Evolutionary conservation across 53 echinoderm and acorn worm species (phyloP), one percentile per base, ranked within the genome.

Genomic region (Stichopus horrens): DNA sequence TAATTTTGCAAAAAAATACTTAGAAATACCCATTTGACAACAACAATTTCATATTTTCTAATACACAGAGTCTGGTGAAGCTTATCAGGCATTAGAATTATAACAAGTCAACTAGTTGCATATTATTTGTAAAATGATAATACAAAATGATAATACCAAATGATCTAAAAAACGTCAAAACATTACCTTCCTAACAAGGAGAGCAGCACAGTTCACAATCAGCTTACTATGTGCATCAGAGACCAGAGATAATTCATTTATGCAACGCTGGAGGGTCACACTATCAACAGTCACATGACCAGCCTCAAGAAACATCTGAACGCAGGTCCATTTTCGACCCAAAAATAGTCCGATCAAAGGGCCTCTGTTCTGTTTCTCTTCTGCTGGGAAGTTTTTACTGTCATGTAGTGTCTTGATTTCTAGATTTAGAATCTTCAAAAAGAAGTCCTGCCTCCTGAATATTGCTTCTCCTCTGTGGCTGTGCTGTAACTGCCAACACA

Each of bases 231-330:
- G 89, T 9, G 75, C 37, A 16, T 91, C 89, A 22, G 91, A 89
- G 1, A 97, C 92, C 60, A 97, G 81, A n/a, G 90, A 76, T 7
- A 95, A 89, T 74, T 95, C 97, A 71, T 76, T 21, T 5, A 95
- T 75, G 83, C 93, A 95, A 58, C 7, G 22, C 37, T 59, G 60
- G 4, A 85, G 85, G 66, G 65, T 65, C 16, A 66, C 85, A 85
- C 22, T 21, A 21, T 85, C 85, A 51, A 67, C 65, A 53, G 65
- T 65, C 85, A 85, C 85, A 51, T 85, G 85, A 85, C 85, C 67
- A 11, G 66, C 85, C 85, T 85, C 85, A 19, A 85, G 10, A 16
- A 85, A 85, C 65, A 65, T 51, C 63, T 85, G 85, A 53, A 85
- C 52, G 85, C 85, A 85, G 8, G 23, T 85, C 85, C 85, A 85